Evolutionary conservation across 2,888 invertebrate species (phyloP), one percentile per base, ranked within the genome.

Genomic region (Conus canariensis): DNA sequence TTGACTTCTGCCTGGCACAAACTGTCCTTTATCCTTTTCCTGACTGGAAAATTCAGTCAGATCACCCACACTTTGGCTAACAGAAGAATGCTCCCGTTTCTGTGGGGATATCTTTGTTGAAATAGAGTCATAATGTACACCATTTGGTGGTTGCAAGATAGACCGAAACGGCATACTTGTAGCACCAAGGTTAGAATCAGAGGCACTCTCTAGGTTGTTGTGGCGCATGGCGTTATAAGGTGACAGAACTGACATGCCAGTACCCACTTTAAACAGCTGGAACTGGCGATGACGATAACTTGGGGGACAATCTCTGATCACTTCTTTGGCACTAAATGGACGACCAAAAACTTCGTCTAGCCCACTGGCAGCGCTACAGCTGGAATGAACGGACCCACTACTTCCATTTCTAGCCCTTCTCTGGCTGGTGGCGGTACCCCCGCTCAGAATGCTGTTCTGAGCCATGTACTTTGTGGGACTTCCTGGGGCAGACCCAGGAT

Each of bases 281-380:
- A 86, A n/a, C n/a, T 67, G 74, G 22, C 87, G 74, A 58, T 56
- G 56, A 8, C 87, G 70, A 6, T 67, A 70, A 59, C 19, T 58
- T 22, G 90, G 91, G 58, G 93, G 93, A 56, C 93, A 85, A 82
- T 94, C 93, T 91, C 92, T 92, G 16, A 93, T 94, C 88, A 94
- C 93, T 88, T 95, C 95, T 91, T 94, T 94, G 90, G 95, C 95
- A 95, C 95, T 95, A 14, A 95, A 91, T 10, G 95, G 95, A 88
- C 95, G 93, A 30, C 93, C 92, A 91, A 95, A 95, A 1, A 95
- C 95, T 90, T 95, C 94, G 16, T 91, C 90, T 64, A 92, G 91
- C 70, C 74, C 70, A 74, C 90, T 91, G 8, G 58, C 64, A 59
- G 89, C 59, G 45, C 91, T 86, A 7, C 19, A 14, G 16, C 60